These are phyloP conservation scores for Forbesichthys papilliferus DNA, from an alignment of 2,113 vertebrate genomes.

Conservation along the genomic window DNA sequence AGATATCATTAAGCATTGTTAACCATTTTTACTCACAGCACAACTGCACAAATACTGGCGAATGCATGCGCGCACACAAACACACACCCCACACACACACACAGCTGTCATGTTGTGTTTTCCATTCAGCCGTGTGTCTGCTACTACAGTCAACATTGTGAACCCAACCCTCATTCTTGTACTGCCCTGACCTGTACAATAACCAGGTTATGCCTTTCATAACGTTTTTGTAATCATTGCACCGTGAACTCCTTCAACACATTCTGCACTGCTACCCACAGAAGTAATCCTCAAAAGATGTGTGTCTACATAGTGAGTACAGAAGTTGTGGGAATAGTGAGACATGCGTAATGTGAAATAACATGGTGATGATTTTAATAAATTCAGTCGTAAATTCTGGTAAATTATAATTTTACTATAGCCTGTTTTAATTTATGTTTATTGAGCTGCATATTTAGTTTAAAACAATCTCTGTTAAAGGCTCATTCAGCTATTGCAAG, in stretches of 20 bases:
- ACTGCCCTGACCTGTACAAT: constrained; percentile 4
- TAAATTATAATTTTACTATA: no score
- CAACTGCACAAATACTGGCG: background rate
- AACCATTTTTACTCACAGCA: no score
- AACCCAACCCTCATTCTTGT: constrained; percentile 1
- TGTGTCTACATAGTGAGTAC: background rate
- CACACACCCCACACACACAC: constrained; percentile 14
- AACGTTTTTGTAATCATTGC: background rate
- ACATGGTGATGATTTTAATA: background rate
- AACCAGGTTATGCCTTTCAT: background rate
- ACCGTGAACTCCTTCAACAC: background rate
- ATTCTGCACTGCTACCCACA: background rate
- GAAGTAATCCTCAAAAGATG: constrained; percentile 4
- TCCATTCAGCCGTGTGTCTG: background rate
- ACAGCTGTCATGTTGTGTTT: background rate
- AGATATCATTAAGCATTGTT: no score
- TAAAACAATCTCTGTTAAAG: background rate
- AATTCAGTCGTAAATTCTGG: background rate
- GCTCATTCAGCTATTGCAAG: no score
- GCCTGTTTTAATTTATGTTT: no score
- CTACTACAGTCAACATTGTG: background rate
- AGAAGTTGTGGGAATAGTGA: no score
- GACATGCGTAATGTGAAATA: background rate
- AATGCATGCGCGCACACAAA: constrained; percentile 26
- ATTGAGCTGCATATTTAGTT: no score